These are phyloP conservation scores for Leuciscus waleckii DNA, from an alignment of 2,797 vertebrate species.

Conservation along the genomic window DNA sequence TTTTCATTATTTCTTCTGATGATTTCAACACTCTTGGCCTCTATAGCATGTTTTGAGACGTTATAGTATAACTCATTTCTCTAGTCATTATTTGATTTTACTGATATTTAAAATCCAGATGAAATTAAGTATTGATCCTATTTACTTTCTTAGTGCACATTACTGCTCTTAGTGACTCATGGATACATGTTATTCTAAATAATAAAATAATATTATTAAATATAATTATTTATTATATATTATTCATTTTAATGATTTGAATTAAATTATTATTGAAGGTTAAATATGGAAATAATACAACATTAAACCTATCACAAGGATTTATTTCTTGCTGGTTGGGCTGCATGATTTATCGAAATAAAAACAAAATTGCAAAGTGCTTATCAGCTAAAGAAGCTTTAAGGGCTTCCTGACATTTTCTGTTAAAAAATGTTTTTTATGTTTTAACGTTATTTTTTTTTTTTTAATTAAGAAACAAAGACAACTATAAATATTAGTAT, in stretches of 20 bases:
- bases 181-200: not conserved
- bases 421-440: not conserved
- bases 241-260: not conserved
- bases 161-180: not conserved
- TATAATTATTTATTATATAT: not conserved
- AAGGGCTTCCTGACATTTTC: no score
- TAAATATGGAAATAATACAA: not conserved
- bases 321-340: not conserved
- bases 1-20: not conserved
- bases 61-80: slow-evolving; percentile 38
- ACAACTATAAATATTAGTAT: not conserved
- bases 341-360: not conserved
- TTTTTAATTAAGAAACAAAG: not conserved
- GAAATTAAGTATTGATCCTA: not conserved
- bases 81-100: slow-evolving; percentile 37
- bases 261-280: not conserved
- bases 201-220: not conserved
- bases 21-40: slow-evolving; percentile 30
- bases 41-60: slow-evolving; percentile 22
- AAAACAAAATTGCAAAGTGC: not conserved
- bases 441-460: no score
- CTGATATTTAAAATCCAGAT: not conserved
- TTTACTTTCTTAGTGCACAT: not conserved
- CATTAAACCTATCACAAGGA: not conserved
- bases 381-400: not conserved